These are phyloP conservation scores for Tridacna gigas DNA, from an alignment of 2,888 invertebrate genomes.

Conservation along the genomic window DNA sequence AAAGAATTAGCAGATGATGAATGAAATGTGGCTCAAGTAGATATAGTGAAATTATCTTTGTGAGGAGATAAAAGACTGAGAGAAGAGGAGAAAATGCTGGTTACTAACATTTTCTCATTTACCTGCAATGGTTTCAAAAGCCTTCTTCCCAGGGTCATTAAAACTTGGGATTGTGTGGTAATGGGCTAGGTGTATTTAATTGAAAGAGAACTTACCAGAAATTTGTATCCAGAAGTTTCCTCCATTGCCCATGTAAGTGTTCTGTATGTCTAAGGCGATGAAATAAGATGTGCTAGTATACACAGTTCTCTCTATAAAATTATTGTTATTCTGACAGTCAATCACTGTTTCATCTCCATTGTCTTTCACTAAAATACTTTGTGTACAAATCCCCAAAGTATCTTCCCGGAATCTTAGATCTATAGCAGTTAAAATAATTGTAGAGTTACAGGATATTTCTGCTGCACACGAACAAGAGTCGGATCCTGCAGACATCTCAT, in stretches of 20 bases:
- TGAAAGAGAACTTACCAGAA: not conserved
- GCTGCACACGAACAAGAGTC: conserved; percentile 16
- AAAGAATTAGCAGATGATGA: too few relatives aligned
- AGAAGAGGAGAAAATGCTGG: too few relatives aligned
- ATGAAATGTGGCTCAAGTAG: too few relatives aligned
- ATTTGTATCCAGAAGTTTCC: conserved; percentile 25
- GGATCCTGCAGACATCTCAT: not conserved
- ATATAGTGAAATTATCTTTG: too few relatives aligned
- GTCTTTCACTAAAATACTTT: conserved; percentile 6
- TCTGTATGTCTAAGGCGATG: conserved; percentile 10
- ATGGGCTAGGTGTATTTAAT: too few relatives aligned
- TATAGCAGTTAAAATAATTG: conserved; percentile 12
- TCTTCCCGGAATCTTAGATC: conserved; percentile 9
- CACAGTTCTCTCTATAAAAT: not conserved
- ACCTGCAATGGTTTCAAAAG: too few relatives aligned
- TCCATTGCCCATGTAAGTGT: not conserved
- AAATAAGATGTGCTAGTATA: not conserved
- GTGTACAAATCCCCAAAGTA: not conserved
- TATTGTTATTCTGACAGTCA: conserved; percentile 6
- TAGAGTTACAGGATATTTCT: conserved; percentile 20
- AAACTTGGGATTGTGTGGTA: too few relatives aligned
- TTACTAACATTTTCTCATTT: too few relatives aligned
- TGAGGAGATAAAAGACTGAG: too few relatives aligned
- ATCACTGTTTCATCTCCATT: not conserved
- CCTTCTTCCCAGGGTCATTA: too few relatives aligned